Percentiles rank a stretch among this genome's conserved stretches.
These are phyloP conservation scores for Cephus sareptanus DNA, from an alignment of 2,888 invertebrate genomes.

Conservation along the genomic window DNA sequence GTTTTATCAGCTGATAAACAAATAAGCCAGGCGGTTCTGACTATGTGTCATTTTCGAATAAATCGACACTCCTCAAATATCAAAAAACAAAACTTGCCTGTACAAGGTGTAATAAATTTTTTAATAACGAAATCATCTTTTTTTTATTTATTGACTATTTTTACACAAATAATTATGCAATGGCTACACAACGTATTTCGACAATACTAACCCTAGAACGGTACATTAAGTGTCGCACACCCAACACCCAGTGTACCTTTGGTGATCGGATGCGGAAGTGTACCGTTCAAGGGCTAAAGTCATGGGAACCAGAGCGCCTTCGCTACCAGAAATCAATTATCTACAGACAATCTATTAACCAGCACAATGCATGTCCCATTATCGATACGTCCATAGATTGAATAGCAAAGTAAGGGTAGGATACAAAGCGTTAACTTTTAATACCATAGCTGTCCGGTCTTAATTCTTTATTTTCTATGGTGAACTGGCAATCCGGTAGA, in stretches of 20 bases:
- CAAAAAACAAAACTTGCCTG: neutral
- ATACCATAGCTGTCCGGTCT: neutral
- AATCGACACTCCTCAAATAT: neutral
- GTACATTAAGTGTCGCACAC: too few relatives aligned
- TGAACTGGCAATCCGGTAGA: neutral
- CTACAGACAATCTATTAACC: slow-evolving; percentile 17
- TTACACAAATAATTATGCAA: neutral
- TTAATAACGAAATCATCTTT: neutral
- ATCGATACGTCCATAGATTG: neutral
- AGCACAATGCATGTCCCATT: neutral
- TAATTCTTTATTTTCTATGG: slow-evolving; percentile 3
- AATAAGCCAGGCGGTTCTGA: neutral
- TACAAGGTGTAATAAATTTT: neutral
- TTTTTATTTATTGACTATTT: neutral
- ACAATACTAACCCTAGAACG: neutral
- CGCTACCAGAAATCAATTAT: slow-evolving; percentile 15
- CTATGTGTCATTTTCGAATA: neutral
- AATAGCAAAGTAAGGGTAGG: neutral
- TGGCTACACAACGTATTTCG: too few relatives aligned
- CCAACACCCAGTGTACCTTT: too few relatives aligned
- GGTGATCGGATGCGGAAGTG: too few relatives aligned
- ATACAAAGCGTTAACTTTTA: neutral
- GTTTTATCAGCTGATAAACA: neutral
- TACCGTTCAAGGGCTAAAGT: neutral
- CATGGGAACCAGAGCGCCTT: neutral